phyloP scores from a whole-genome alignment of 2,888 invertebrate species.

The Conomelus anceps region DNA sequence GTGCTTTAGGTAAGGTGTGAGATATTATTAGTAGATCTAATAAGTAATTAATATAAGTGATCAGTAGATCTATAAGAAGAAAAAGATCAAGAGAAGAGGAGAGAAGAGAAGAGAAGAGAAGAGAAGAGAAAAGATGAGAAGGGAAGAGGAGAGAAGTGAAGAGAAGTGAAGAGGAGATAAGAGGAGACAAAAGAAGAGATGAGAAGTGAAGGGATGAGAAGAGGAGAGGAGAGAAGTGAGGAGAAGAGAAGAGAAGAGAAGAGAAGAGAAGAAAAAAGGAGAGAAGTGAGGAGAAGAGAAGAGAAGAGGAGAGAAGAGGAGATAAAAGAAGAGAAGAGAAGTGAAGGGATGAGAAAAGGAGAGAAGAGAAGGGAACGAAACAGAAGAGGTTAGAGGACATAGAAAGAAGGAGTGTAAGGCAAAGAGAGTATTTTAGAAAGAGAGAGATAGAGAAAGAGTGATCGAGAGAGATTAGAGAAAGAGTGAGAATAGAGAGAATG shows the following conservation, averaged over 20 bases:
- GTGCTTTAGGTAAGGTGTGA: too few relatives aligned
- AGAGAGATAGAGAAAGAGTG: not conserved
- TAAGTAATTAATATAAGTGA: too few relatives aligned
- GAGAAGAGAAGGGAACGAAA: not conserved
- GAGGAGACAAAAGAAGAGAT: not conserved
- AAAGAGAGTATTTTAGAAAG: too few relatives aligned
- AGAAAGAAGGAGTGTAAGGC: too few relatives aligned
- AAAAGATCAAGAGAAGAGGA: too few relatives aligned
- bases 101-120: too few relatives aligned
- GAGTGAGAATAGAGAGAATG: not conserved
- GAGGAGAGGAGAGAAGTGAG: not conserved
- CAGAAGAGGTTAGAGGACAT: too few relatives aligned
- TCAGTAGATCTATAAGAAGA: too few relatives aligned
- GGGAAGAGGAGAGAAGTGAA: too few relatives aligned
- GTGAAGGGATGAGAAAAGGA: not conserved
- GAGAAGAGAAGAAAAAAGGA: not conserved
- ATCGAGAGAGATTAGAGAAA: not conserved
- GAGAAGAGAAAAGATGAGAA: too few relatives aligned
- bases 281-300: not conserved
- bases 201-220: not conserved
- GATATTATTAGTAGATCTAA: too few relatives aligned
- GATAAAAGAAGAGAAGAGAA: not conserved
- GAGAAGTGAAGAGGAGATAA: not conserved
- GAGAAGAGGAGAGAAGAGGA: not conserved
- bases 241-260: not conserved